A percentile compares a stretch with the other conserved stretches of the same genome.
Conservation (phyloP, 2,888 invertebrate species). For the Aphelenchoides bicaudatus region DNA sequence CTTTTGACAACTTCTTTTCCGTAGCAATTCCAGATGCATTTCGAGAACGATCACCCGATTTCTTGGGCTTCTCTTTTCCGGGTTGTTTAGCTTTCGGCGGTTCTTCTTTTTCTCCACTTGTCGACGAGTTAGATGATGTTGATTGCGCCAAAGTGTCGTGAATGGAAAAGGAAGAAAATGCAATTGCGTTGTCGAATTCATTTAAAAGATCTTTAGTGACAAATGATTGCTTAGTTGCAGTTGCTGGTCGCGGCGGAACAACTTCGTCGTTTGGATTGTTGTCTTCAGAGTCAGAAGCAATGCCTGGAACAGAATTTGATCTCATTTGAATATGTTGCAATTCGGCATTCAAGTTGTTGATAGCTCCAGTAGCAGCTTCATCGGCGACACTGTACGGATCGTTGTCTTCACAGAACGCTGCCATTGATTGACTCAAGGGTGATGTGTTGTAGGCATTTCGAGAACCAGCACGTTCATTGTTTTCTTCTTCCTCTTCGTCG, state of each 20-base stretch:
- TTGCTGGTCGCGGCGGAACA: background rate
- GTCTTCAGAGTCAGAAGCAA: slow-evolving; percentile 1
- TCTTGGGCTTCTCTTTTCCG: background rate
- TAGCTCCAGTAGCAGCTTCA: background rate
- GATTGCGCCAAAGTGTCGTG: background rate
- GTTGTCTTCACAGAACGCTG: slow-evolving; percentile 12
- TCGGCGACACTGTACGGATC: slow-evolving; percentile 3
- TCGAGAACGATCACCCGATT: background rate
- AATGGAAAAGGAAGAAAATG: background rate
- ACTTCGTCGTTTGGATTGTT: slow-evolving; percentile 15
- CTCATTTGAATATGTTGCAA: background rate
- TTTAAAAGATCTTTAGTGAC: slow-evolving; percentile 14
- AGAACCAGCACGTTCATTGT: background rate
- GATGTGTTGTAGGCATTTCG: background rate
- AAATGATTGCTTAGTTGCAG: background rate
- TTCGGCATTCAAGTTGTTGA: slow-evolving; percentile 10
- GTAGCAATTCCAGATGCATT: background rate
- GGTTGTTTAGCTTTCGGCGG: background rate
- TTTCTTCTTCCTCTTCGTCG: slow-evolving; percentile 7
- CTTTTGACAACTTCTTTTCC: background rate
- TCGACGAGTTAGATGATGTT: no score
- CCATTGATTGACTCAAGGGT: slow-evolving; percentile 9
- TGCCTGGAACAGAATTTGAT: slow-evolving; percentile 22
- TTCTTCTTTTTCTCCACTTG: no score
- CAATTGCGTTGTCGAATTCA: slow-evolving; percentile 20